These are phyloP conservation scores for Chaunax sp. DNA, from an alignment of 2,797 vertebrate genomes.

Conservation along the genomic window DNA sequence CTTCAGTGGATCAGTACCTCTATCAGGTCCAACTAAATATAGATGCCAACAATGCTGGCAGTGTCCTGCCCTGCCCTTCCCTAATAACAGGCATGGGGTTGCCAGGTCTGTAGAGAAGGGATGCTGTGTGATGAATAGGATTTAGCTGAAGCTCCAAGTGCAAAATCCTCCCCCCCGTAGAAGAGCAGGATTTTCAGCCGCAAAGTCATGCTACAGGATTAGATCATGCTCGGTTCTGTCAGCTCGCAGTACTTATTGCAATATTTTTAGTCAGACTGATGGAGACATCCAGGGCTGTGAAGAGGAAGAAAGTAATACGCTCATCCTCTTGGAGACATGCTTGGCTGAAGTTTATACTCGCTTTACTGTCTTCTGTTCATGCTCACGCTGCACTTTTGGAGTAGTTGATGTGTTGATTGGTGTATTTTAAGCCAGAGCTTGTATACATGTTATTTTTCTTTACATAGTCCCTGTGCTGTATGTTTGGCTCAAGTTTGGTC, in stretches of 20 bases:
- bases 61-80: constrained; percentile 58
- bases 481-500: constrained; percentile 28
- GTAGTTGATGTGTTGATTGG: constrained; percentile 38
- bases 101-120: constrained; percentile 74
- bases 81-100: constrained; percentile 64
- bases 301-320: constrained; percentile 52
- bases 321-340: constrained; percentile 44
- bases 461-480: constrained; percentile 21
- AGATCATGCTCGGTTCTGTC: constrained; percentile 70
- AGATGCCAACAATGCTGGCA: constrained; percentile 69
- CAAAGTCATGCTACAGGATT: constrained; percentile 76
- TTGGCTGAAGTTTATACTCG: constrained; percentile 49
- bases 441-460: constrained; percentile 8
- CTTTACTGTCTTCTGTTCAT: constrained; percentile 53
- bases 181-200: constrained; percentile 70
- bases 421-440: constrained; percentile 51
- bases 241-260: constrained; percentile 70
- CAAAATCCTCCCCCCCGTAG: constrained; percentile 53
- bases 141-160: constrained; percentile 67
- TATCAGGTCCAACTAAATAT: constrained; percentile 73
- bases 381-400: constrained; percentile 68
- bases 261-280: constrained; percentile 74
- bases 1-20: constrained; percentile 53
- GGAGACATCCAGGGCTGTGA: constrained; percentile 48
- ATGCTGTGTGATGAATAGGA: constrained; percentile 78